phyloP scores from a whole-genome alignment of 1,140 invertebrate species.

The Portunus trituberculatus region DNA sequence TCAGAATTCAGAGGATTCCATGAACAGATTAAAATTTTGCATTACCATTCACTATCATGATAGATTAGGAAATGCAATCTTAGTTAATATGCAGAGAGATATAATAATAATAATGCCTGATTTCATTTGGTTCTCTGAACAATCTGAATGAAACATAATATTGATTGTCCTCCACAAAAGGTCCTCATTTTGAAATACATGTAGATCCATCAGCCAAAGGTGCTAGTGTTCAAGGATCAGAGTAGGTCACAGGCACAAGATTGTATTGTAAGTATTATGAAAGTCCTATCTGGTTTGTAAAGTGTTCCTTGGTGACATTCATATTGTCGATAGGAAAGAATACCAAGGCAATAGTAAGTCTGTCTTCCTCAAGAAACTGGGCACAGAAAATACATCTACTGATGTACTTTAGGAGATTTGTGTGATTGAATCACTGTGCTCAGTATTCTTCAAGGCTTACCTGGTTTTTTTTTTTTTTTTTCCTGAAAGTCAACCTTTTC shows the following conservation, averaged over 20 bases:
- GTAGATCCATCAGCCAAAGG: neutral
- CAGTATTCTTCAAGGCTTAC: no score
- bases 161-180: neutral
- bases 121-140: neutral
- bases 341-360: neutral
- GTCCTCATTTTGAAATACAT: no score
- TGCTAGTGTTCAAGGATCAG: neutral
- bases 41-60: neutral
- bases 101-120: neutral
- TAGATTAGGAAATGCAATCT: neutral
- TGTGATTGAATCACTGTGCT: neutral
- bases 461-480: no score
- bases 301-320: neutral
- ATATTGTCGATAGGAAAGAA: neutral
- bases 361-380: no score
- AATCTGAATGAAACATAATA: neutral
- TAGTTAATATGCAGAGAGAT: neutral
- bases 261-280: neutral
- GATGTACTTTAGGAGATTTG: neutral
- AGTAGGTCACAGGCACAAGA: neutral
- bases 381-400: neutral
- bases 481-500: no score
- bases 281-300: neutral
- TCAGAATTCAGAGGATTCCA: no score
- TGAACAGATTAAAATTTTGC: neutral